phyloP scores from a whole-genome alignment of 2,113 vertebrate species.

The Microcebus ravelobensis region DNA sequence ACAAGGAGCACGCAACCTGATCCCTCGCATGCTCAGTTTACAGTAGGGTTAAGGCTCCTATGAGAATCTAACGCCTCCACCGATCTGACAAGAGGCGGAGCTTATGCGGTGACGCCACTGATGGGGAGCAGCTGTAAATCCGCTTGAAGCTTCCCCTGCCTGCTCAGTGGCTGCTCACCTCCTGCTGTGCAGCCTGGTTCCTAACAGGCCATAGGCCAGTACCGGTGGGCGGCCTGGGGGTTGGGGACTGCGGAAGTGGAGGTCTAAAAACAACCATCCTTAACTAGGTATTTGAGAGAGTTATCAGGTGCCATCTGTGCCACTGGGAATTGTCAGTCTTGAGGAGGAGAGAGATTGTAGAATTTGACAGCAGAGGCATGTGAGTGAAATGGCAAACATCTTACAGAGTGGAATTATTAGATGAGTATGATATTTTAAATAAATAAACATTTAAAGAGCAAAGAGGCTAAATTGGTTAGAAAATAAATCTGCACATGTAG shows the following conservation, averaged over 20 bases:
- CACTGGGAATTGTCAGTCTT: neutral
- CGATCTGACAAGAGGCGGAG: too few species aligned
- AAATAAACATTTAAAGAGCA: constrained; percentile 10
- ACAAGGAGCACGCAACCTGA: too few species aligned
- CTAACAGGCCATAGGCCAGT: too few species aligned
- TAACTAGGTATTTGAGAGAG: neutral
- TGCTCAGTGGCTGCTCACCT: too few species aligned
- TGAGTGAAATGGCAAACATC: neutral
- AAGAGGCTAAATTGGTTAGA: neutral
- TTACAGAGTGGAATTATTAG: neutral
- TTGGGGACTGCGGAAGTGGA: neutral
- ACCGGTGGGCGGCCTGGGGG: too few species aligned
- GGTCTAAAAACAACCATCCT: neutral
- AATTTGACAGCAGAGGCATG: neutral
- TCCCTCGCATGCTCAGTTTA: too few species aligned
- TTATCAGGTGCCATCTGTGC: neutral
- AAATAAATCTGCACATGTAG: neutral
- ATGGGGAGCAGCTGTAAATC: too few species aligned
- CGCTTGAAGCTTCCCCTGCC: too few species aligned
- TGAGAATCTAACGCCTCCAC: too few species aligned
- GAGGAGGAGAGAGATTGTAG: neutral
- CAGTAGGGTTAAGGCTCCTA: too few species aligned
- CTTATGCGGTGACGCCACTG: too few species aligned
- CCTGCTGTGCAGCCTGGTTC: too few species aligned
- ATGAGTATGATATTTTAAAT: neutral